Evolutionary conservation across 1,140 invertebrate genomes (phyloP).

Genomic region (Drosophila nasuta): DNA sequence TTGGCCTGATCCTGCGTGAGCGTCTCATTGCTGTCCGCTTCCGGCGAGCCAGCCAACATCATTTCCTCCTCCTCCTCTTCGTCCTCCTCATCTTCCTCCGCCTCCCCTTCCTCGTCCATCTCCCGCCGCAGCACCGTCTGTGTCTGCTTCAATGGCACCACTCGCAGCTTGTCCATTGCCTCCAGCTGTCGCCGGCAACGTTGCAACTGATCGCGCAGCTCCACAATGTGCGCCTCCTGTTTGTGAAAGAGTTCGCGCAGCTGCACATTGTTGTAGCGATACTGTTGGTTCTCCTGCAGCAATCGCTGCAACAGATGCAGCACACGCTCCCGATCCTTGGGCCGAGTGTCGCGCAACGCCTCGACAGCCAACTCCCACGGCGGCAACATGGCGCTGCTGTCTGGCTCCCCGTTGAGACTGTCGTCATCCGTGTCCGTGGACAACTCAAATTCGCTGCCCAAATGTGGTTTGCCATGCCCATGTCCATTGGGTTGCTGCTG

Average conservation of each 20-base stretch:
- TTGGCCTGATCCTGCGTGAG: slow-evolving; percentile 64
- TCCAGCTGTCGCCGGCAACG: slow-evolving; percentile 67
- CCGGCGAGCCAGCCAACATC: slow-evolving; percentile 7
- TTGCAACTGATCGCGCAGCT: slow-evolving; percentile 75
- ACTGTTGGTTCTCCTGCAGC: slow-evolving; percentile 79
- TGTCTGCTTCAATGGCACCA: slow-evolving; percentile 66
- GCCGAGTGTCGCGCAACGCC: slow-evolving; percentile 68
- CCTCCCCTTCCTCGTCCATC: slow-evolving; percentile 20
- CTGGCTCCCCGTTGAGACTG: slow-evolving; percentile 84
- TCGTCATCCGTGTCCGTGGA: slow-evolving; percentile 88
- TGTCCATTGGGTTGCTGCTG: slow-evolving; percentile 31
- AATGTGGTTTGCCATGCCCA: slow-evolving; percentile 61
- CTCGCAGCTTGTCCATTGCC: slow-evolving; percentile 57
- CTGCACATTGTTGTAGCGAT: slow-evolving; percentile 73
- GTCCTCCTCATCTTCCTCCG: slow-evolving; percentile 13
- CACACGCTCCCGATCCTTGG: slow-evolving; percentile 71
- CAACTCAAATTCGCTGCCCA: slow-evolving; percentile 87
- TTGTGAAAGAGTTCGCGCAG: slow-evolving; percentile 71
- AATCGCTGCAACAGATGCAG: slow-evolving; percentile 70
- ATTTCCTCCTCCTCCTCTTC: slow-evolving; percentile 19
- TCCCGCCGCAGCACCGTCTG: slow-evolving; percentile 46
- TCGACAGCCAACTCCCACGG: slow-evolving; percentile 82
- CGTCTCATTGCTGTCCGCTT: slow-evolving; percentile 48
- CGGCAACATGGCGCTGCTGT: slow-evolving; percentile 79
- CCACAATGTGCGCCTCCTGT: slow-evolving; percentile 73